Evolutionary conservation across 2,797 vertebrate genomes (phyloP), one percentile per base, ranked within the genome.

Genomic region (Thalassophryne amazonica): DNA sequence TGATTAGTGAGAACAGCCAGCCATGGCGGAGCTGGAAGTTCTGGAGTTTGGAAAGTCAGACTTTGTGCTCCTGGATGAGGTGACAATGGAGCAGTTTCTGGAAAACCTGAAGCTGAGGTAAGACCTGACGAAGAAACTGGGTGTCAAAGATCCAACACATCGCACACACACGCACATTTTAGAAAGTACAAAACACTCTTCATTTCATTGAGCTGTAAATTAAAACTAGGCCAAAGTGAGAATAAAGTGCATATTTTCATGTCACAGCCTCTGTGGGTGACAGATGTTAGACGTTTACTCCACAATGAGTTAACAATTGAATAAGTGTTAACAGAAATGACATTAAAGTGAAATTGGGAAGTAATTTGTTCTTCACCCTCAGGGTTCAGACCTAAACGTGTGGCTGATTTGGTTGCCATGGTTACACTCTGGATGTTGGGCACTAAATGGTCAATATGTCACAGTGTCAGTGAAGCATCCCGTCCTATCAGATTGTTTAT

Each of bases 41-140:
- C 71, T 94, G 3, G 93, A 95, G 78, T 95, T 90, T 0, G 95
- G 95, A 36, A 96, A 97, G 77, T 91, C 94, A 0, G 95, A 98
- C 77, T 97, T 97, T 2, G 93, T 97, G 13, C 93, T 98, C 3
- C 80, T 98, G 86, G 95, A 97, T 3, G 91, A 94, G 46, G 93
- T 97, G 74, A 94, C 88, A 24, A 96, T 96, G 92, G 93, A 95
- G 55, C 93, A 94, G 73, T 97, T 98, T 60, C 90, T 96, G 91
- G 92, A 90, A 24, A 98, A 97, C 64, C 83, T 98, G 50, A 94
- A 91, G 75, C 55, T 93, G 69, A 94, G 95, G 95, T 98, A 87
- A 82, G 78, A 25, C 6, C 0, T 5, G 55, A 41, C 56, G 52
- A 41, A 43, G 39, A 48, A 42, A 59, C 57, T 12, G 71, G 36